Base-by-base conservation (phyloP, 2,113 vertebrate species). In the Thunnus thynnus region DNA sequence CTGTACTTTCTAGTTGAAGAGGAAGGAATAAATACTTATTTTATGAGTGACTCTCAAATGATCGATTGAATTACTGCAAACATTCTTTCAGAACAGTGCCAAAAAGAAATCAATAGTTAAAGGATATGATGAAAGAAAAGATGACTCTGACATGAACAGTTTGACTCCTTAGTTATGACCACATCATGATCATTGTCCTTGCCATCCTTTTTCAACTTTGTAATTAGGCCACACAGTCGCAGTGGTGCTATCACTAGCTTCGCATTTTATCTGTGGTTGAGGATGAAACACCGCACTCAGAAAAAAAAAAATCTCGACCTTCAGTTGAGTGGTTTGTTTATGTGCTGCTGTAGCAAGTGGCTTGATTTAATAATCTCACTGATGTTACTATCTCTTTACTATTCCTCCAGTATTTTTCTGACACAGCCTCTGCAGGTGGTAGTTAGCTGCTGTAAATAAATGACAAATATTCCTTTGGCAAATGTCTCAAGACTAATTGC, bases 281-380 rank as follows among this genome's bases (percentile, higher is more conserved):
- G 56, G 62, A 82, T 76, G 48, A 85, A 90, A 86, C 56, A 70
- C 78, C 73, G 73, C 78, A 65, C 69, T 50, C 41, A 13, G 14
- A 55, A 60, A 30, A 27, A 73, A 52, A 8, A 71, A 72, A 51
- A 72, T 3, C 41, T 75, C 18, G 17, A 74, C 87, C 92, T 90
- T 89, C 68, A 82, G 52, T 66, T 64, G 83, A 91, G 87, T 80
- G 86, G 76, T 82, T 89, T 89, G 82, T 91, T 91, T 90, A 41
- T 73, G 65, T 69, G 65, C 64, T 72, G 63, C 58, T 20, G 66
- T 78, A 71, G 52, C 58, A 16, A 77, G 86, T 17, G 0, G 76
- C 73, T 71, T 84, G 85, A 89, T 91, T 89, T 87, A 86, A 80
- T 60, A 74, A 85, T 56, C 77, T 85, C 51, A 75, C 61, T 72